Conservation (phyloP, 2,797 vertebrate genomes). For the Lycodopsis pacificus region DNA sequence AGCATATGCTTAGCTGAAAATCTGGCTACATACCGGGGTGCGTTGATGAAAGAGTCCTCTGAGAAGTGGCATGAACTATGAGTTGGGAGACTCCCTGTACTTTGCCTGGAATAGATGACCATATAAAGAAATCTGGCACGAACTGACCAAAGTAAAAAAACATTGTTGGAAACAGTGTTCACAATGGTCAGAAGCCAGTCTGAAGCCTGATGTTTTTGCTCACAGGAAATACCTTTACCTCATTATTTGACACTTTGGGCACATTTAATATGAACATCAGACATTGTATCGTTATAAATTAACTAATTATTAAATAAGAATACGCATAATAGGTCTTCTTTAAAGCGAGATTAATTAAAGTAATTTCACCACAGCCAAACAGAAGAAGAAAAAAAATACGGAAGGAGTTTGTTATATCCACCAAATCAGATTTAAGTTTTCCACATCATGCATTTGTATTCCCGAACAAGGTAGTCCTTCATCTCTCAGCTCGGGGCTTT, state of each 20-base stretch:
- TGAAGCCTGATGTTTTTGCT: background rate
- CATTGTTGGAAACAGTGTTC: no score
- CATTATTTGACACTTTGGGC: background rate
- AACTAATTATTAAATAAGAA: background rate
- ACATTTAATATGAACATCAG: background rate
- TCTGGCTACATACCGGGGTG: background rate
- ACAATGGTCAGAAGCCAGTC: no score
- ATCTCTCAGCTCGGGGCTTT: background rate
- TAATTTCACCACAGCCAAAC: conserved; percentile 14
- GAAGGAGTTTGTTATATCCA: background rate
- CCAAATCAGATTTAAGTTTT: background rate
- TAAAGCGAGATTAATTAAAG: conserved; percentile 5
- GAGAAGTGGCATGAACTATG: background rate
- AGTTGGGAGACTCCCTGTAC: background rate
- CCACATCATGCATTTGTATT: background rate
- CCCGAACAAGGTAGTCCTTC: background rate
- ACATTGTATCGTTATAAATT: background rate
- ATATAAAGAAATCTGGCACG: background rate
- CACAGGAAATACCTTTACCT: background rate
- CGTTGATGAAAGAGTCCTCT: background rate
- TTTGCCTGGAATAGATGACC: background rate
- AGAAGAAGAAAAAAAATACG: background rate
- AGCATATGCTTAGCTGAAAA: background rate
- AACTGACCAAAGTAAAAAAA: background rate
- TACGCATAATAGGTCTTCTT: background rate